Evolutionary conservation across 2,113 vertebrate species (phyloP).

Genomic region (Mellivora capensis): DNA sequence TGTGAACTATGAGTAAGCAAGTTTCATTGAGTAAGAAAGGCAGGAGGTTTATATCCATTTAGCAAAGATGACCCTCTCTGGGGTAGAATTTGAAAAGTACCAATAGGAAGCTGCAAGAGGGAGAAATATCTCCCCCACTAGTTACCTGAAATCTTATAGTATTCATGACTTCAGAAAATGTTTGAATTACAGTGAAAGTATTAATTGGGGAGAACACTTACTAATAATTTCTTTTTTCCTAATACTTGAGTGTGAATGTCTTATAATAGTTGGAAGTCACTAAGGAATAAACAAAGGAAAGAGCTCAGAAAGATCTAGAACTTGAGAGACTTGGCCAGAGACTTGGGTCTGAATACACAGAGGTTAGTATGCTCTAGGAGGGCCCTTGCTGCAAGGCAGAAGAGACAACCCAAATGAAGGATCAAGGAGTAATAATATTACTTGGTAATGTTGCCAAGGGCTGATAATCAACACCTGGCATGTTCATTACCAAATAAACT

Average conservation of each 20-base stretch:
- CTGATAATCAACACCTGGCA: neutral
- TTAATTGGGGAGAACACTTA: neutral
- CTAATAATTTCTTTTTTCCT: neutral
- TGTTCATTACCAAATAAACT: neutral
- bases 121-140: neutral
- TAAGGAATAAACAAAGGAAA: neutral
- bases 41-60: neutral
- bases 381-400: neutral
- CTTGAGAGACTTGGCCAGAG: neutral
- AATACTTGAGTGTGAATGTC: neutral
- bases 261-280: neutral
- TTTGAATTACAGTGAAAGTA: neutral
- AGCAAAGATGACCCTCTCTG: neutral
- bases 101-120: neutral
- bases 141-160: neutral
- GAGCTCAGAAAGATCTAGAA: neutral
- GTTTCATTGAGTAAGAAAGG: slow-evolving; percentile 17
- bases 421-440: neutral
- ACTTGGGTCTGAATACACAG: neutral
- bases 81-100: neutral
- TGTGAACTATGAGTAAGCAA: slow-evolving; percentile 59
- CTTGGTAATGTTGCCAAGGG: neutral
- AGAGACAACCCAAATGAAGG: neutral
- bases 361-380: neutral
- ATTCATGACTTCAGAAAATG: neutral